A percentile compares a stretch with the other conserved stretches of the same genome.
These are phyloP conservation scores for Sorex araneus DNA, from an alignment of 2,113 vertebrate genomes.

Conservation along the genomic window DNA sequence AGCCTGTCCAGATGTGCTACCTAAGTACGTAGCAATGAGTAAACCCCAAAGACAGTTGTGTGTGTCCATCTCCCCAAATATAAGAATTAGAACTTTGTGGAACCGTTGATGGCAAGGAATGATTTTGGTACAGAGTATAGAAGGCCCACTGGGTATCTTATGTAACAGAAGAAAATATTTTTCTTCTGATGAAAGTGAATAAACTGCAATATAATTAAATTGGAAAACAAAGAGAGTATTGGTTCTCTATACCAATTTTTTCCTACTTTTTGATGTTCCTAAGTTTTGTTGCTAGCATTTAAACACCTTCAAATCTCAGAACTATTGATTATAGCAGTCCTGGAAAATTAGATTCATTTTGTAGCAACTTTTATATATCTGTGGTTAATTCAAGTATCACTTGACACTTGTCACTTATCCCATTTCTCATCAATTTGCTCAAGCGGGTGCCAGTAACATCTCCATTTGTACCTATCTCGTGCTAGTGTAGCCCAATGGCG, in stretches of 20 bases:
- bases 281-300: constrained; percentile 19
- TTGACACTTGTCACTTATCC: no score
- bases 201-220: constrained; percentile 26
- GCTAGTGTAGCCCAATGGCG: no score
- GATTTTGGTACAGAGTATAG: constrained; percentile 1
- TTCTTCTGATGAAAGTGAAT: neutral
- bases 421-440: no score
- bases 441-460: no score
- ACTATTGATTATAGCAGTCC: neutral
- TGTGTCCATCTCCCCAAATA: no score
- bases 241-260: neutral
- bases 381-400: no score
- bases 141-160: neutral
- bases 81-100: neutral
- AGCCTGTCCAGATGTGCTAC: no score
- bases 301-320: neutral
- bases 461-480: no score
- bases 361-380: neutral
- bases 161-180: neutral
- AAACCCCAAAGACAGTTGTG: no score
- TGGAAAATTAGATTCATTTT: constrained; percentile 16
- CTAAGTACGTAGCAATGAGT: no score
- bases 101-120: constrained; percentile 34
- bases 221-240: neutral
- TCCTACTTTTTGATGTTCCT: neutral